These are phyloP conservation scores for Acipenser ruthenus DNA, from an alignment of 2,797 vertebrate species.

Conservation along the genomic window DNA sequence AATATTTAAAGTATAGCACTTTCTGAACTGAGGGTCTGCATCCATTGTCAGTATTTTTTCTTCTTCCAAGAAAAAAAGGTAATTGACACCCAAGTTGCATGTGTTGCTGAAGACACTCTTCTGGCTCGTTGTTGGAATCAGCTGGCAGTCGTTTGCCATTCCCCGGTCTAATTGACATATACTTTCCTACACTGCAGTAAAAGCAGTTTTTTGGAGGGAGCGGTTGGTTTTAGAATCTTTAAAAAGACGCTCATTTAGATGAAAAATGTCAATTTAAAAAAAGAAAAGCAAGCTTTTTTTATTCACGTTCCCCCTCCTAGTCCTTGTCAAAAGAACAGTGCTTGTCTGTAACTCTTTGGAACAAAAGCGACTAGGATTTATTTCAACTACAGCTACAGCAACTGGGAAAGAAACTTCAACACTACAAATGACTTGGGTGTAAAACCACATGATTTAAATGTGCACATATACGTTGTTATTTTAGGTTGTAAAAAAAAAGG, in stretches of 20 bases:
- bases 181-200: constrained; percentile 17
- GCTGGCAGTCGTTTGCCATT: not conserved
- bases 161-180: not conserved
- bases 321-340: not conserved
- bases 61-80: constrained; percentile 35
- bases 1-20: too few species aligned
- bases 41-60: too few species aligned
- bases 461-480: too few species aligned
- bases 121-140: not conserved
- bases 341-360: constrained; percentile 10
- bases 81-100: constrained; percentile 29
- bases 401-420: too few species aligned
- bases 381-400: too few species aligned
- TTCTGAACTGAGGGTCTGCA: too few species aligned
- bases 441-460: too few species aligned
- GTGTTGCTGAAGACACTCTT: not conserved
- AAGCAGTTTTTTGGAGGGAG: constrained; percentile 3
- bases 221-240: not conserved
- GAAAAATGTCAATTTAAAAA: constrained; percentile 13
- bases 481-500: too few species aligned
- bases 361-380: too few species aligned
- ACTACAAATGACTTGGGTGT: too few species aligned
- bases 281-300: constrained; percentile 5
- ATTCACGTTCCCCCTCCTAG: not conserved
- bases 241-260: constrained; percentile 15